A percentile compares a stretch with the other conserved stretches of the same genome.
phyloP scores from a whole-genome alignment of 2,888 invertebrate species.

The Nymphalis urticae region DNA sequence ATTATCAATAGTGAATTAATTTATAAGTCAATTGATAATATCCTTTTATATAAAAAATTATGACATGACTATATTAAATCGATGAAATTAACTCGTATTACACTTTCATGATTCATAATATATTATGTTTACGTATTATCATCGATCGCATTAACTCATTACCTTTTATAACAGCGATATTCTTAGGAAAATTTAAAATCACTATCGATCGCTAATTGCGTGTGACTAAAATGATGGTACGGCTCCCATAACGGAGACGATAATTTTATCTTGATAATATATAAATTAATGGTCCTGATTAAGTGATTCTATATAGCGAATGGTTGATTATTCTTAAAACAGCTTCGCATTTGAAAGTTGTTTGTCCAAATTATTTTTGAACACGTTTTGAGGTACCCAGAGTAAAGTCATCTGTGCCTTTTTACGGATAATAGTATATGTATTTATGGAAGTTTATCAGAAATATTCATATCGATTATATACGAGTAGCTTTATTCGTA shows the following conservation, averaged over 20 bases:
- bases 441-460: too few species aligned
- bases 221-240: constrained; percentile 48
- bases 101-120: constrained; percentile 6
- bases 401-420: neutral
- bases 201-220: constrained; percentile 60
- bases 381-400: neutral
- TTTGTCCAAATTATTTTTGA: too few species aligned
- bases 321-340: too few species aligned
- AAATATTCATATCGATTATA: too few species aligned
- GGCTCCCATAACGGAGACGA: constrained; percentile 32
- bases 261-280: constrained; percentile 18
- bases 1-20: too few species aligned
- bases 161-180: constrained; percentile 52
- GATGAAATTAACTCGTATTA: neutral
- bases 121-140: constrained; percentile 19
- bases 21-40: too few species aligned
- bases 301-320: too few species aligned
- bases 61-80: too few species aligned
- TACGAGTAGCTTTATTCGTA: too few species aligned
- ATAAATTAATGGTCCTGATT: neutral
- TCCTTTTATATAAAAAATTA: too few species aligned
- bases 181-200: constrained; percentile 49
- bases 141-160: constrained; percentile 38
- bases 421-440: too few species aligned
- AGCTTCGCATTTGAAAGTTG: too few species aligned